phyloP scores from a whole-genome alignment of 2,797 vertebrate species.

The Rhinoraja longicauda region DNA sequence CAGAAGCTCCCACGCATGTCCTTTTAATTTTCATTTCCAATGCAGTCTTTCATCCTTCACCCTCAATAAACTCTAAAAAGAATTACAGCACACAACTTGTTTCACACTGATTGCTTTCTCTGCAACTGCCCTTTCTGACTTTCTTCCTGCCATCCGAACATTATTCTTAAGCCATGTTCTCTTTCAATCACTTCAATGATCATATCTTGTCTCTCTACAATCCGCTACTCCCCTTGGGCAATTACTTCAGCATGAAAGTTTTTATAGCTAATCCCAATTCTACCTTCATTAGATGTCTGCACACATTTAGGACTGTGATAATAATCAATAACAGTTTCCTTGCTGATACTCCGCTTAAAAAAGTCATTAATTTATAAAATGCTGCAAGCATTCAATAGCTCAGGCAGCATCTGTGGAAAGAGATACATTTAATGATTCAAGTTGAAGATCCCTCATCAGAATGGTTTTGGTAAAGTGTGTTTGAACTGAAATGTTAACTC shows the following conservation, averaged over 20 bases:
- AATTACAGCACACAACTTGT: background rate
- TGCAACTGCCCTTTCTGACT: background rate
- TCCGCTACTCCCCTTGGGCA: background rate
- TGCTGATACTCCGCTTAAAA: background rate
- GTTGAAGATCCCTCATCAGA: too few relatives aligned
- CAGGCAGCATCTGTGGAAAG: too few relatives aligned
- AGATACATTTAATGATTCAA: too few relatives aligned
- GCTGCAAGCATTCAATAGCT: background rate
- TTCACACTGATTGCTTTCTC: background rate
- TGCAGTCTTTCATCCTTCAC: background rate
- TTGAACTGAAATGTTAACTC: too few relatives aligned
- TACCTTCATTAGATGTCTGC: background rate
- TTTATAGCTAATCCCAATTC: background rate
- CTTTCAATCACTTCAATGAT: background rate
- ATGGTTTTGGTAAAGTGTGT: too few relatives aligned
- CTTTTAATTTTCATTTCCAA: background rate
- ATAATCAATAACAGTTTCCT: background rate
- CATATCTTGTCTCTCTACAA: background rate
- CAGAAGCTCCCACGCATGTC: background rate
- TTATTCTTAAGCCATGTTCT: background rate
- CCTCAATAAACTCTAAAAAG: background rate
- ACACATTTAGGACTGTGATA: background rate
- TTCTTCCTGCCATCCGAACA: background rate
- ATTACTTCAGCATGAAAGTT: background rate
- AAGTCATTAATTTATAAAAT: background rate